phyloP scores from a whole-genome alignment of 1,140 invertebrate genomes.

The Hermatobates lingyangjiaoensis region DNA sequence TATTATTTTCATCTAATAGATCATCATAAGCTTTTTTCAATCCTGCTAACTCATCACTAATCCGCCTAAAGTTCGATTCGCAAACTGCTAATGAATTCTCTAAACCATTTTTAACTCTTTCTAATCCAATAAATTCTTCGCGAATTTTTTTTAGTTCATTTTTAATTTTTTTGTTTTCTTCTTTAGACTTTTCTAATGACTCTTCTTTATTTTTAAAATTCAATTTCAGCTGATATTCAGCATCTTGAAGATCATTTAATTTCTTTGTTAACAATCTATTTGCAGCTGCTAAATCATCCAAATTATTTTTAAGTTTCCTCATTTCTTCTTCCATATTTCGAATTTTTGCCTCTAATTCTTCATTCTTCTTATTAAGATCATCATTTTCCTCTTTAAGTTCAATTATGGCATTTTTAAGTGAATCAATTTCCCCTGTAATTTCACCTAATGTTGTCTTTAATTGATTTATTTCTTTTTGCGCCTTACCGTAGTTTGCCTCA shows the following conservation, averaged over 20 bases:
- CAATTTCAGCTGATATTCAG: neutral
- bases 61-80: neutral
- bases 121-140: neutral
- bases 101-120: neutral
- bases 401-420: neutral
- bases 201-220: neutral
- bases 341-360: neutral
- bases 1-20: neutral
- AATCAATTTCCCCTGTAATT: neutral
- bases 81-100: neutral
- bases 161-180: neutral
- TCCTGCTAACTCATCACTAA: neutral
- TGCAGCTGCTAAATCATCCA: neutral
- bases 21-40: neutral
- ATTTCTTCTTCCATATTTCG: neutral
- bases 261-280: neutral
- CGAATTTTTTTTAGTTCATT: neutral
- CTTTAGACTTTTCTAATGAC: neutral
- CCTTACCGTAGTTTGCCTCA: neutral
- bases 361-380: neutral
- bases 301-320: neutral
- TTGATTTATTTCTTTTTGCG: neutral
- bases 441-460: neutral
- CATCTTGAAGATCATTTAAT: neutral
- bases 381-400: neutral